Conservation (phyloP, 1,140 invertebrate species). For the Drosophila novamexicana region DNA sequence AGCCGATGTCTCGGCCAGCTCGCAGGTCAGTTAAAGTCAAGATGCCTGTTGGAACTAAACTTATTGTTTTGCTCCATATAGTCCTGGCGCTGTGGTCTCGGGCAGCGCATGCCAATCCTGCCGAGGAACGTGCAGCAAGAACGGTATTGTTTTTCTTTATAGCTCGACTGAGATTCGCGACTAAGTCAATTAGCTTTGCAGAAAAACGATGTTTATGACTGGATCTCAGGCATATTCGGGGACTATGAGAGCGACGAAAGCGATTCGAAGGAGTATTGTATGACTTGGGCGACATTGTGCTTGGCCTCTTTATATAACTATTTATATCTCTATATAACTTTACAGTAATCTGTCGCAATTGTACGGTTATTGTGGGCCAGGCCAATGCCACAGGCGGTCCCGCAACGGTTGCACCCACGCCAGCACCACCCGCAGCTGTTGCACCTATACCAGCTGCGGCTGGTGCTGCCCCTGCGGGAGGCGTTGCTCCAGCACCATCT, state of each 20-base stretch:
- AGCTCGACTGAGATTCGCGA: neutral
- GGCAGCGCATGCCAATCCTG: conserved; percentile 21
- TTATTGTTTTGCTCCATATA: conserved; percentile 18
- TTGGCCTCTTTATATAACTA: neutral
- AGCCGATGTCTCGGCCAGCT: conserved; percentile 7
- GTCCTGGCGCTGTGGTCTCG: conserved; percentile 25
- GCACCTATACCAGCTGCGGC: neutral
- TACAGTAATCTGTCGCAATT: conserved; percentile 62
- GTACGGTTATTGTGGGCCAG: conserved; percentile 55
- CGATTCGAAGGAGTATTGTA: conserved; percentile 52
- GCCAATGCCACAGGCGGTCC: neutral
- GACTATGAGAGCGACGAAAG: conserved; percentile 32
- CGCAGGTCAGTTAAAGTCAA: conserved; percentile 43
- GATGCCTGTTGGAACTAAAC: conserved; percentile 47
- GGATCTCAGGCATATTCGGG: conserved; percentile 32
- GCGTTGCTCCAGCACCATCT: no score
- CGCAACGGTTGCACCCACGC: neutral
- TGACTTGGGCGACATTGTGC: neutral
- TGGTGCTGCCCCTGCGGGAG: neutral
- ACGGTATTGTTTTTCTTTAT: conserved; percentile 32
- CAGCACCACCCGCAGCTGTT: neutral
- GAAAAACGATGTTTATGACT: conserved; percentile 41
- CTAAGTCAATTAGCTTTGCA: neutral
- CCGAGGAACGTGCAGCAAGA: conserved; percentile 4
- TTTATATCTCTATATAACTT: neutral